phyloP scores from a whole-genome alignment of 23 tunicate genomes.

The Phallusia fumigata region DNA sequence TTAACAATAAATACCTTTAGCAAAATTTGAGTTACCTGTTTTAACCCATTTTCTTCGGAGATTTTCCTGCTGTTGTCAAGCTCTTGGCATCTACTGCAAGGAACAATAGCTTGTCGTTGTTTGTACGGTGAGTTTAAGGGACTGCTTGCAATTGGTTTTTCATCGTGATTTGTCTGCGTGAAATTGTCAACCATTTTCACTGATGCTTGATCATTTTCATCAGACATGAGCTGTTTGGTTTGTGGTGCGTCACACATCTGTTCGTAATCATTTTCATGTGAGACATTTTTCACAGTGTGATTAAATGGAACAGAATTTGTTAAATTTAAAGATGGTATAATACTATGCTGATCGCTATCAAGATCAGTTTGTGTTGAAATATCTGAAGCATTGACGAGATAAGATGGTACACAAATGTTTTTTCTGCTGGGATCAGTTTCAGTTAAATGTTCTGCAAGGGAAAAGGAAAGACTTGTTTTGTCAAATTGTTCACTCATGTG shows the following conservation, averaged over 20 bases:
- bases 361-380: conserved; percentile 31
- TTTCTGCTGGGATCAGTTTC: no score
- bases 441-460: no score
- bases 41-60: no score
- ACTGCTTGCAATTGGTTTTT: conserved; percentile 17
- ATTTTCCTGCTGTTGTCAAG: no score
- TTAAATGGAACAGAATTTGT: neutral
- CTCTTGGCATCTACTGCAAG: neutral
- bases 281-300: neutral
- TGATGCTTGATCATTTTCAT: neutral
- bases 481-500: no score
- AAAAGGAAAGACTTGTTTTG: no score
- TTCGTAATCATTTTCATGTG: neutral
- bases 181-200: neutral
- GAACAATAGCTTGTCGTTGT: neutral
- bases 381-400: neutral
- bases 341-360: conserved; percentile 7
- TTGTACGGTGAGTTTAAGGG: neutral
- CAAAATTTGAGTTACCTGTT: no score
- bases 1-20: no score
- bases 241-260: neutral
- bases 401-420: no score
- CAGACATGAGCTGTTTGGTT: neutral
- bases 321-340: neutral
- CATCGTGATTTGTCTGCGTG: conserved; percentile 16